phyloP scores from a whole-genome alignment of 2,888 invertebrate species.

The Cephus pulcher region DNA sequence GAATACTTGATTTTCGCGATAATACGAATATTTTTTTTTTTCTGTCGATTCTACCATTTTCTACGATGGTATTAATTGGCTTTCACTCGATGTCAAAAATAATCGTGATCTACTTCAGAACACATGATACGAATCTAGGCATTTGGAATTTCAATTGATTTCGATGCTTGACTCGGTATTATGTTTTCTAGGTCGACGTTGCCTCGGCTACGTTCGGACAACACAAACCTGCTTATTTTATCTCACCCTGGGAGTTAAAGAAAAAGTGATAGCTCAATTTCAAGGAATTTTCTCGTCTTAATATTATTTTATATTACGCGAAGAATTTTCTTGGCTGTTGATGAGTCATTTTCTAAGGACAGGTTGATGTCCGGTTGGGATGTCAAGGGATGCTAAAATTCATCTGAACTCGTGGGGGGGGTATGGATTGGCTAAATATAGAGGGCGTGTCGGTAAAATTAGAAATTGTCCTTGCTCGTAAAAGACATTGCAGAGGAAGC shows the following conservation, averaged over 20 bases:
- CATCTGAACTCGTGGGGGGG: not conserved
- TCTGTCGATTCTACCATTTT: not conserved
- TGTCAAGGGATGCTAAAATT: not conserved
- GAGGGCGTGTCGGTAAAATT: not conserved
- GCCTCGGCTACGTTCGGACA: not conserved
- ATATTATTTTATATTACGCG: not conserved
- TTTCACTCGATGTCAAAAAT: conserved; percentile 29
- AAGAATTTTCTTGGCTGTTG: not conserved
- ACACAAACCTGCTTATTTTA: not conserved
- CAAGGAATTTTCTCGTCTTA: not conserved
- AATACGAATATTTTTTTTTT: not conserved
- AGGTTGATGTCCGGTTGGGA: not conserved
- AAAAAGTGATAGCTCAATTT: not conserved
- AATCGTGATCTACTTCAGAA: conserved; percentile 29
- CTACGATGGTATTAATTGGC: not conserved
- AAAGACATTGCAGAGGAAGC: not conserved
- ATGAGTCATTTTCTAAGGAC: not conserved
- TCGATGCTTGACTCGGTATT: not conserved
- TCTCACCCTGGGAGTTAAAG: not conserved
- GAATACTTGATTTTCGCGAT: not conserved
- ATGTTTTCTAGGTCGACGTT: not conserved
- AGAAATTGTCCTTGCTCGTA: not conserved
- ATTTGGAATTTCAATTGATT: not conserved
- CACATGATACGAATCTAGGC: conserved; percentile 15
- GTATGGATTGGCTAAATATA: not conserved